Evolutionary conservation across 2,888 invertebrate genomes (phyloP).

Genomic region (Lithophane socia): DNA sequence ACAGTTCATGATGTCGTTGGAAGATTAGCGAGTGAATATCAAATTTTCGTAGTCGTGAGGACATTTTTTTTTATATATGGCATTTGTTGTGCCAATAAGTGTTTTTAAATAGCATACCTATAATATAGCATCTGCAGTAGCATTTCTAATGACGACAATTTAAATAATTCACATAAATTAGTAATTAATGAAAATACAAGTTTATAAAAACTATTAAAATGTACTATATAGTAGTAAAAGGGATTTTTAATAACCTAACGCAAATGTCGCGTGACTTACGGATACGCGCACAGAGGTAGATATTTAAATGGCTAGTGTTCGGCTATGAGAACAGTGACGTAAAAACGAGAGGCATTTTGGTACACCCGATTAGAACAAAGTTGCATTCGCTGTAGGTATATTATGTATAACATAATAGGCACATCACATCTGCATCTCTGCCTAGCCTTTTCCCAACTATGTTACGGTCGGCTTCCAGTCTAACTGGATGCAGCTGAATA

Average conservation of each 20-base stretch:
- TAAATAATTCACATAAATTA: background rate
- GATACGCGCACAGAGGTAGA: constrained; percentile 17
- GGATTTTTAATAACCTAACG: constrained; percentile 37
- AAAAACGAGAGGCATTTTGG: background rate
- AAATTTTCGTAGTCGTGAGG: background rate
- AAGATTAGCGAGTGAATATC: background rate
- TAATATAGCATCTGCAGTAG: background rate
- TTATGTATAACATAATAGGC: no score
- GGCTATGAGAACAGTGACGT: constrained; percentile 26
- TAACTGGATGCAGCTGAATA: no score
- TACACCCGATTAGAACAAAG: no score
- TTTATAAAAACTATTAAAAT: background rate
- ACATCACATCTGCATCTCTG: no score
- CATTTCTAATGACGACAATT: background rate
- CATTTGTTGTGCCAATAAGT: background rate
- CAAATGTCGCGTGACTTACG: constrained; percentile 49
- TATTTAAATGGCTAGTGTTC: constrained; percentile 35
- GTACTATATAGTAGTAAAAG: constrained; percentile 6
- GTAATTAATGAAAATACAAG: background rate
- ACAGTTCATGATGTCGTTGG: background rate
- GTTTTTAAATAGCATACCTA: background rate
- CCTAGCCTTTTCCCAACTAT: no score
- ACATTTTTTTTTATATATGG: background rate
- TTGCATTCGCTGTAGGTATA: no score
- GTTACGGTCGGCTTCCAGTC: no score